phyloP scores from a whole-genome alignment of 2,888 invertebrate species.

The Colostygia pectinataria region DNA sequence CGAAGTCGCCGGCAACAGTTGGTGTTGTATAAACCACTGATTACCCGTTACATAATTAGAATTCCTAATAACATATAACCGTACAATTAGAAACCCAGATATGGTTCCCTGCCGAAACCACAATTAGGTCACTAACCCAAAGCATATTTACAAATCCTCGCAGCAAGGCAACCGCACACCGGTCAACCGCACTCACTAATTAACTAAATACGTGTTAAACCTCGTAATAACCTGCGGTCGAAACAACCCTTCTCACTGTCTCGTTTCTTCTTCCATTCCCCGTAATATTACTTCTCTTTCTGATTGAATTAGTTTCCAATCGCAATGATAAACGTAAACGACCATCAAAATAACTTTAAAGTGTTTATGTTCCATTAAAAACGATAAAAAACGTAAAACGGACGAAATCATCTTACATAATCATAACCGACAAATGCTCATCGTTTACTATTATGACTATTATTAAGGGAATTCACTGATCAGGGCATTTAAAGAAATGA shows the following conservation, averaged over 20 bases:
- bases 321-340: constrained; percentile 1
- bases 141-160: constrained; percentile 72
- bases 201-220: constrained; percentile 81
- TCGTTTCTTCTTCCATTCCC: constrained; percentile 51
- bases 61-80: not conserved
- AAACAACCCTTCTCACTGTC: constrained; percentile 59
- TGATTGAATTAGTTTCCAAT: constrained; percentile 16
- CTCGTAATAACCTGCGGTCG: constrained; percentile 78
- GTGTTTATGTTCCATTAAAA: constrained; percentile 20
- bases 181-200: constrained; percentile 80
- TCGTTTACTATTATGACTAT: constrained; percentile 77
- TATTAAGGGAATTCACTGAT: constrained; percentile 78
- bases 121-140: constrained; percentile 71
- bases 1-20: no score
- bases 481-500: constrained; percentile 82
- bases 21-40: no score
- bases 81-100: constrained; percentile 26
- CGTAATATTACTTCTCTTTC: constrained; percentile 46
- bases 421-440: constrained; percentile 53
- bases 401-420: constrained; percentile 34
- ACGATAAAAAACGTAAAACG: constrained; percentile 38
- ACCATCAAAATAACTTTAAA: constrained; percentile 11
- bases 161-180: constrained; percentile 60
- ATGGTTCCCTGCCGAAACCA: constrained; percentile 45
- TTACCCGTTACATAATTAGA: not conserved